Conservation (phyloP, 2,888 invertebrate species). For the Elmis aenea region DNA sequence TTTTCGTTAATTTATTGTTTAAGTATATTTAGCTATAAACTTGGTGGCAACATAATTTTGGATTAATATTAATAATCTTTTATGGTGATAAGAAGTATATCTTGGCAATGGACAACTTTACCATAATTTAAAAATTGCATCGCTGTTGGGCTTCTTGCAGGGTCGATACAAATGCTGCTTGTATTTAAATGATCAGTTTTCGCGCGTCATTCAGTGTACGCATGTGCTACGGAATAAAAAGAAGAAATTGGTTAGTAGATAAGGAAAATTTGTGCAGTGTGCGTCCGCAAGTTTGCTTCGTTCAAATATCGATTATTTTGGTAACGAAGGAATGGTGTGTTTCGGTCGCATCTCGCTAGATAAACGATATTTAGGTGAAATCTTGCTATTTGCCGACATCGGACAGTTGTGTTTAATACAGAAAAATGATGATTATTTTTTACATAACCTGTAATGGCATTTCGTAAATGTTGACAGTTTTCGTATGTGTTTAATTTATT, state of each 20-base stretch:
- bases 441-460: conserved; percentile 9
- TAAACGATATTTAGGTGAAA: neutral
- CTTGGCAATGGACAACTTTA: too few relatives aligned
- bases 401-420: conserved; percentile 6
- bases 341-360: neutral
- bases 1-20: too few relatives aligned
- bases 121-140: too few relatives aligned
- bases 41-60: too few relatives aligned
- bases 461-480: neutral
- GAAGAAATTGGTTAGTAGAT: conserved; percentile 5
- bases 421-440: too few relatives aligned
- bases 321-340: conserved; percentile 22
- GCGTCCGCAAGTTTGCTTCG: conserved; percentile 23
- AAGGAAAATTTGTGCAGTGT: conserved; percentile 26
- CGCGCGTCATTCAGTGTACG: too few relatives aligned
- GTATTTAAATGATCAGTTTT: too few relatives aligned
- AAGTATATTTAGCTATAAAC: too few relatives aligned
- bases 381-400: neutral
- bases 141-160: too few relatives aligned
- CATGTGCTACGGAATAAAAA: conserved; percentile 5
- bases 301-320: conserved; percentile 33
- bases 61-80: too few relatives aligned
- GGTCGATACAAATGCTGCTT: too few relatives aligned
- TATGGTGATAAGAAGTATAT: too few relatives aligned
- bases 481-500: conserved; percentile 3